A percentile compares a stretch with the other conserved stretches of the same genome.
Conservation (phyloP, 2,113 vertebrate genomes). For the Carassius auratus region DNA sequence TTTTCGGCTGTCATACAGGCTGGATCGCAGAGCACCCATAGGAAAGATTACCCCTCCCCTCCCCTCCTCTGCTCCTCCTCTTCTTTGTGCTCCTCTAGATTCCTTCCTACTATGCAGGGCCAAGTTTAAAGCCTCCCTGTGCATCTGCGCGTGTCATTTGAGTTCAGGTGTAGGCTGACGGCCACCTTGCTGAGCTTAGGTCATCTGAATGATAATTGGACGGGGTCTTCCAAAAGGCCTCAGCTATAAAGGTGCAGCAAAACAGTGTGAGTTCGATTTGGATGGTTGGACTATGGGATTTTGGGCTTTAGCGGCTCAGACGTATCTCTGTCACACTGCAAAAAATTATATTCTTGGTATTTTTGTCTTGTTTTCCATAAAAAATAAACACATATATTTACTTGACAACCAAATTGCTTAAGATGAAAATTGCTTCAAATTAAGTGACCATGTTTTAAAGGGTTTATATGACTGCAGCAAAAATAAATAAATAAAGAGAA, state of each 20-base stretch:
- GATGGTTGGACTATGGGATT: background rate
- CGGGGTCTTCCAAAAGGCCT: background rate
- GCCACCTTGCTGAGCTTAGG: slow-evolving; percentile 5
- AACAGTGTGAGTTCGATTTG: background rate
- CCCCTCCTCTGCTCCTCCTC: background rate
- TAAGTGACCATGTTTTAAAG: too few relatives aligned
- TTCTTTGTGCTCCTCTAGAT: slow-evolving; percentile 44
- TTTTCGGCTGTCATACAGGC: slow-evolving; percentile 66
- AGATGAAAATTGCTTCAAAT: too few relatives aligned
- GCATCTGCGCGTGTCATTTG: slow-evolving; percentile 43
- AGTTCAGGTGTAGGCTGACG: slow-evolving; percentile 35
- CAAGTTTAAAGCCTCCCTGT: slow-evolving; percentile 45
- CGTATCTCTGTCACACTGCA: background rate
- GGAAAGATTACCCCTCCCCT: slow-evolving; percentile 34
- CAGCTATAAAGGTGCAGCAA: background rate
- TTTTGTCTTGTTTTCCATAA: background rate
- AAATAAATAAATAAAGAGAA: too few relatives aligned
- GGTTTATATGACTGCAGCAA: background rate
- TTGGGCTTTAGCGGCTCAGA: slow-evolving; percentile 16
- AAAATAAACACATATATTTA: too few relatives aligned
- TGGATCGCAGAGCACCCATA: slow-evolving; percentile 57
- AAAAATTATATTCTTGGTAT: background rate
- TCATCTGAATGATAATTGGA: background rate
- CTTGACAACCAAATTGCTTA: too few relatives aligned
- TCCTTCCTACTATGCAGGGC: slow-evolving; percentile 21